phyloP scores from a whole-genome alignment of 2,797 vertebrate genomes.

The Squalus acanthias region DNA sequence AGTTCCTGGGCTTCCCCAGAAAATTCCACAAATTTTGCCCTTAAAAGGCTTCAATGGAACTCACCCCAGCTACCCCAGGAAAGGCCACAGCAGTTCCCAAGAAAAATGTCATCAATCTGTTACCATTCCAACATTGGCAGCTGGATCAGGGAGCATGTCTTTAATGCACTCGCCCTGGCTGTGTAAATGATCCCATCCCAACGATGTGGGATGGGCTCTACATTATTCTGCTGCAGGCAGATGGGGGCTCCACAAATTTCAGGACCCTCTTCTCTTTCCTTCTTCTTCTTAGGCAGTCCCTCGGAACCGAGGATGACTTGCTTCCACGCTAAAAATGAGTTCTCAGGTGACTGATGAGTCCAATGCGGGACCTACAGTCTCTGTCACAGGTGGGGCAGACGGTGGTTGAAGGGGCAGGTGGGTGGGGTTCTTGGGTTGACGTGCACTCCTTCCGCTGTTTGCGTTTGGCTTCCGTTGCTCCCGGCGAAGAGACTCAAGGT shows the following conservation, averaged over 20 bases:
- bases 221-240: background rate
- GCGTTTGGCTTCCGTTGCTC: too few relatives aligned
- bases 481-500: too few relatives aligned
- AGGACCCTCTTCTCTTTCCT: background rate
- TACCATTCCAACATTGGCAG: background rate
- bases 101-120: background rate
- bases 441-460: too few relatives aligned
- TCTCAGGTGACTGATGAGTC: too few relatives aligned
- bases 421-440: too few relatives aligned
- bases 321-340: too few relatives aligned
- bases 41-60: background rate
- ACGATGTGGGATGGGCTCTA: background rate
- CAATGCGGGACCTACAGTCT: too few relatives aligned
- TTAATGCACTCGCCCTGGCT: background rate
- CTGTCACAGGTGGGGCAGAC: too few relatives aligned
- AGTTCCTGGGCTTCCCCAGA: background rate
- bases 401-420: too few relatives aligned
- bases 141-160: background rate
- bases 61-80: background rate
- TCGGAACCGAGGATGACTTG: too few relatives aligned
- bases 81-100: background rate
- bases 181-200: background rate
- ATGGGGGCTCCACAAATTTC: background rate
- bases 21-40: background rate
- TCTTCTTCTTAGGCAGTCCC: too few relatives aligned